Conservation (phyloP, 2,888 invertebrate genomes). For the Resseliella maxima region DNA sequence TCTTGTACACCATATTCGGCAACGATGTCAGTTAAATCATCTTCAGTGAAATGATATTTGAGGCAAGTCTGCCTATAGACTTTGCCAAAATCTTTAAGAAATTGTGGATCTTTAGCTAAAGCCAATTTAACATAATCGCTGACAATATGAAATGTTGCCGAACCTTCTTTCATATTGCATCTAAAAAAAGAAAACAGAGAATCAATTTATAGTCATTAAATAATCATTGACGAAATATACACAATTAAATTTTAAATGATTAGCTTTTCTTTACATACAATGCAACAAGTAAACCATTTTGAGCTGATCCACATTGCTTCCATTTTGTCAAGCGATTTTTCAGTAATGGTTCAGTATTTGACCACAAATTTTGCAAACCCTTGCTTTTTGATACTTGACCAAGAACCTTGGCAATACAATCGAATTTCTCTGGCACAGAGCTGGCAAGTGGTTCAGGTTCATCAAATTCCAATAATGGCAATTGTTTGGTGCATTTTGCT, state of each 20-base stretch:
- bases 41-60: too few relatives aligned
- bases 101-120: neutral
- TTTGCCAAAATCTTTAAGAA: neutral
- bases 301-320: neutral
- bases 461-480: neutral
- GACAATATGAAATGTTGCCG: neutral
- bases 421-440: neutral
- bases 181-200: neutral
- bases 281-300: neutral
- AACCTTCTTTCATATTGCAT: neutral
- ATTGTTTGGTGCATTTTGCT: neutral
- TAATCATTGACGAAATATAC: too few relatives aligned
- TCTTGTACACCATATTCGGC: neutral
- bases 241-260: too few relatives aligned
- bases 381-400: neutral
- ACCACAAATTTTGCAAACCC: neutral
- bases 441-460: neutral
- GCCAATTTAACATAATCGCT: neutral
- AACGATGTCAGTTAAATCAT: neutral
- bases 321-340: neutral
- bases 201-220: too few relatives aligned
- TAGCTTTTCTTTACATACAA: neutral
- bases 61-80: too few relatives aligned
- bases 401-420: neutral
- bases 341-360: neutral